Conservation (phyloP, 2,888 invertebrate genomes). For the Mythimna ferrago region DNA sequence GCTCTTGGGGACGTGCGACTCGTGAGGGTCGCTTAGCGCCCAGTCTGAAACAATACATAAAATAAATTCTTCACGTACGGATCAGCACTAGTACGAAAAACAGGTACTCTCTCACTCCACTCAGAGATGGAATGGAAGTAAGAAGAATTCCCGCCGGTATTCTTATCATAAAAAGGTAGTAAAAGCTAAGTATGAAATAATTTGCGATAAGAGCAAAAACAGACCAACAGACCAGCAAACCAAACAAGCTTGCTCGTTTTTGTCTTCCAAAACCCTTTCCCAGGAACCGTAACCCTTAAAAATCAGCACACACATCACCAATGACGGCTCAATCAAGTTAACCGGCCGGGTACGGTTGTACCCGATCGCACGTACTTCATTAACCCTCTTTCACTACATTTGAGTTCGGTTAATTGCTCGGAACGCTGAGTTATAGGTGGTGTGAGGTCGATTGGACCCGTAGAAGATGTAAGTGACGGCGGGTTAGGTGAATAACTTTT, state of each 20-base stretch:
- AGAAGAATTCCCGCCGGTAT: too few relatives aligned
- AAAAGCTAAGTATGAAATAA: too few relatives aligned
- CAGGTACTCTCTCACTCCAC: too few relatives aligned
- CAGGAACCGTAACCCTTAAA: constrained; percentile 5
- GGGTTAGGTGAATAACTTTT: constrained; percentile 10
- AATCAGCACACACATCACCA: constrained; percentile 40
- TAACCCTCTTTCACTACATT: constrained; percentile 83
- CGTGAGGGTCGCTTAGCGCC: too few relatives aligned
- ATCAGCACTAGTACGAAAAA: too few relatives aligned
- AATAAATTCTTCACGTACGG: too few relatives aligned
- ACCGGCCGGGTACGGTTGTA: constrained; percentile 41
- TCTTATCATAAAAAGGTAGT: too few relatives aligned
- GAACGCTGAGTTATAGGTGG: constrained; percentile 81
- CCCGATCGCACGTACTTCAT: constrained; percentile 74
- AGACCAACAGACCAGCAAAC: neutral
- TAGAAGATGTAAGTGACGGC: constrained; percentile 36
- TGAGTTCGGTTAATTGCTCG: constrained; percentile 82
- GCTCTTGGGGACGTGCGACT: too few relatives aligned
- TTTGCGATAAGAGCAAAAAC: too few relatives aligned
- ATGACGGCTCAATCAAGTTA: constrained; percentile 50
- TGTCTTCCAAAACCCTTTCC: neutral
- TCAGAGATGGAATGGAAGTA: too few relatives aligned
- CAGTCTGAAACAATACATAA: too few relatives aligned
- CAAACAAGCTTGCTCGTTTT: neutral
- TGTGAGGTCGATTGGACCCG: constrained; percentile 60